phyloP scores from a whole-genome alignment of 2,888 invertebrate genomes.

The Rhagonycha lutea region DNA sequence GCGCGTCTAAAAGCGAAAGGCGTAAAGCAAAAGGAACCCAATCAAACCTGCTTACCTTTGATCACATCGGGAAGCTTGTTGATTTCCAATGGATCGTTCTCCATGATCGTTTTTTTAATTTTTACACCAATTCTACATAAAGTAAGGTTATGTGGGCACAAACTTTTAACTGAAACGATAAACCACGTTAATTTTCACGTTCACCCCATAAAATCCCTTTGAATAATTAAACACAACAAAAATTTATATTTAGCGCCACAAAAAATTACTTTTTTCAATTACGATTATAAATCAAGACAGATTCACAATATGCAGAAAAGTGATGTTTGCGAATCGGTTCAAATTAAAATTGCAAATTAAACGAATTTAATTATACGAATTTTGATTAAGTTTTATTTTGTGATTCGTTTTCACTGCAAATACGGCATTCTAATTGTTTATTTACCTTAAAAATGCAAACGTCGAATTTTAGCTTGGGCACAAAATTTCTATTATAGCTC shows the following conservation, averaged over 20 bases:
- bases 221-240: not conserved
- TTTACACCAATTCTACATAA: not conserved
- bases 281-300: slow-evolving; percentile 17
- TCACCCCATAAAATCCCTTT: not conserved
- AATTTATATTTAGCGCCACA: slow-evolving; percentile 38
- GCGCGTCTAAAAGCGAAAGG: slow-evolving; percentile 62
- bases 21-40: not conserved
- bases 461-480: slow-evolving; percentile 22
- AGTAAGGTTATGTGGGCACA: slow-evolving; percentile 10
- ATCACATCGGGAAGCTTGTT: slow-evolving; percentile 38
- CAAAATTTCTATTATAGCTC: not conserved
- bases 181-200: not conserved
- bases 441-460: slow-evolving; percentile 18
- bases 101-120: not conserved
- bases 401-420: not conserved
- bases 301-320: slow-evolving; percentile 17
- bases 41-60: slow-evolving; percentile 36
- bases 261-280: slow-evolving; percentile 32
- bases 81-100: slow-evolving; percentile 33
- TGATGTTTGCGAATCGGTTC: not conserved
- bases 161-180: not conserved
- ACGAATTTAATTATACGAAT: not conserved
- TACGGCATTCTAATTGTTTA: not conserved
- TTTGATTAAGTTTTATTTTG: not conserved
- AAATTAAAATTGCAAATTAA: not conserved